Evolutionary conservation across 2,113 vertebrate species (phyloP), one percentile per base, ranked within the genome.

Genomic region (Neolamprologus tretocephalus): DNA sequence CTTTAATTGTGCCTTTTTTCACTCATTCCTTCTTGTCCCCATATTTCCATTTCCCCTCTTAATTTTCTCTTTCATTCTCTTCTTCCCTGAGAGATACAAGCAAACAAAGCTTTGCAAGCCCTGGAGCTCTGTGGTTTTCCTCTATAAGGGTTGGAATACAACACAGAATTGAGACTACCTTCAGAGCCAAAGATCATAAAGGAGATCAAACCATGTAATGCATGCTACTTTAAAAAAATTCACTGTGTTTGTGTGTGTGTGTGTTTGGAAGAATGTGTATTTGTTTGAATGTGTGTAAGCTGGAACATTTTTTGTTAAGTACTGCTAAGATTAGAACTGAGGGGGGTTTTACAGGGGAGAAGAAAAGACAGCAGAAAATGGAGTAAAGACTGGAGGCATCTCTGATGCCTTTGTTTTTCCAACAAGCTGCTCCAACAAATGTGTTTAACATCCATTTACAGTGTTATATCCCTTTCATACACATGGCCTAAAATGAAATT

Each of bases 291-390:
- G 37, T 89, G 86, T 89, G 78, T 84, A 78, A 86, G 31, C 68
- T 58, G 68, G 54, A 79, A 86, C 80, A 42, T 82, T 80, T 85
- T 89, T 55, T 45, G 92, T 89, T 81, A 86, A 92, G 86, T 86
- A 90, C 68, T 66, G 35, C 90, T 93, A 92, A 93, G 89, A 94
- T 94, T 95, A 92, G 90, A 93, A 90, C 40, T 75, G 81, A 53
- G 17, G 81, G 87, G 80, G 90, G 80, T 55, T 88, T 88, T 88
- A 87, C 9, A 8, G 19, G 66, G 21, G 61, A 91, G 89, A 82
- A 91, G 68, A 94, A 93, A 90, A 83, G 68, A 68, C 2, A 23
- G 83, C 21, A 89, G 51, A 84, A 90, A 90, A 95, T 87, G 93
- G 89, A 89, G 86, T 28, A 66, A 54, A 82, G 86, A 80, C 90